Evolutionary conservation across 2,888 invertebrate species (phyloP).

Genomic region (Hypomecis atomaria): DNA sequence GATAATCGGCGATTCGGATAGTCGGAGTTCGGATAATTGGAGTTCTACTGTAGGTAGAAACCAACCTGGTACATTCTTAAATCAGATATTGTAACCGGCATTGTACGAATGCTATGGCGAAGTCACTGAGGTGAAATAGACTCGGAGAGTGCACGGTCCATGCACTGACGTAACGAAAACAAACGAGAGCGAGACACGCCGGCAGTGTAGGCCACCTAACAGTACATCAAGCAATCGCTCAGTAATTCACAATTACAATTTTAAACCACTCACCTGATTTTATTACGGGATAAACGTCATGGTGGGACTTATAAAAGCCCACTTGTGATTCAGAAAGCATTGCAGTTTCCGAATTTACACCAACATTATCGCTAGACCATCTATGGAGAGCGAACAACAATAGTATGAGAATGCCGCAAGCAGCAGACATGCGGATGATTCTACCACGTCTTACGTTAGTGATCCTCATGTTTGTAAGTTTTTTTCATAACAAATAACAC

Average conservation of each 20-base stretch:
- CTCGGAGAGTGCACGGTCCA: conserved; percentile 42
- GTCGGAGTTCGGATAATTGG: too few species aligned
- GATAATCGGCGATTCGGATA: too few species aligned
- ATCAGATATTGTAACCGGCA: neutral
- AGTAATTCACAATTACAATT: conserved; percentile 23
- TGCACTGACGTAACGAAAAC: conserved; percentile 55
- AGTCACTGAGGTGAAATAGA: too few species aligned
- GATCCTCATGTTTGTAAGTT: conserved; percentile 80
- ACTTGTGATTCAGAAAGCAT: conserved; percentile 51
- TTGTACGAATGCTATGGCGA: conserved; percentile 35
- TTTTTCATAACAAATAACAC: conserved; percentile 52
- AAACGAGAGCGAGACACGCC: conserved; percentile 48
- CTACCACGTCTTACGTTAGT: conserved; percentile 86
- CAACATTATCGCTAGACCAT: conserved; percentile 82
- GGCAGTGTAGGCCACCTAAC: conserved; percentile 55
- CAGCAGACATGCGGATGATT: conserved; percentile 81
- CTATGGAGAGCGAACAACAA: conserved; percentile 86
- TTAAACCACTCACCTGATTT: conserved; percentile 64
- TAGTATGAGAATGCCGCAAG: conserved; percentile 82
- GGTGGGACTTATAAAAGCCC: conserved; percentile 67
- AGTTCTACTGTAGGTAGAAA: too few species aligned
- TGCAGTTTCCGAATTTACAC: conserved; percentile 47
- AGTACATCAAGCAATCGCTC: conserved; percentile 43
- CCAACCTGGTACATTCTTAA: neutral
- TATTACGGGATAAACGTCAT: conserved; percentile 69